phyloP scores from a whole-genome alignment of 2,113 vertebrate genomes.

The Malaclemys terrapin region DNA sequence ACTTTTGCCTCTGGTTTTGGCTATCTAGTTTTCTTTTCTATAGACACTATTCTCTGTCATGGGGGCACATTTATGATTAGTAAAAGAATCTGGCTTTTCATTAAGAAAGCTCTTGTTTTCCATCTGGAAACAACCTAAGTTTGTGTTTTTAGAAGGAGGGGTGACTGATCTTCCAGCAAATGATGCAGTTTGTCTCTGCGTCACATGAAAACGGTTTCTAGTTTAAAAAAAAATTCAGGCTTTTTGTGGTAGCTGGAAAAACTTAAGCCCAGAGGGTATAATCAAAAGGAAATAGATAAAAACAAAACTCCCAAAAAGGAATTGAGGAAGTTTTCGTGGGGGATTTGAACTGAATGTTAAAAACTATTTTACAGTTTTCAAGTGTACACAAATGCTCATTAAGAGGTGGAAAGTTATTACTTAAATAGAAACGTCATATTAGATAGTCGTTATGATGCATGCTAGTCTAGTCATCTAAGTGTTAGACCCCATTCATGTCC shows the following conservation, averaged over 20 bases:
- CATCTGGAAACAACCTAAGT: accelerated
- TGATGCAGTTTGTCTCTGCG: background rate
- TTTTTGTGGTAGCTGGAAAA: background rate
- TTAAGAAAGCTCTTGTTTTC: background rate
- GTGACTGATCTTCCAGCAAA: background rate
- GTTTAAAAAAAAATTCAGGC: background rate
- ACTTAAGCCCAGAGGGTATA: accelerated
- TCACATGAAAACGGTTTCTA: background rate
- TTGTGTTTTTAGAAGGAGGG: background rate
- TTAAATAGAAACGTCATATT: background rate
- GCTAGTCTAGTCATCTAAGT: background rate
- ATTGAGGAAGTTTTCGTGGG: background rate
- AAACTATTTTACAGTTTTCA: background rate
- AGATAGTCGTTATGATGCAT: background rate
- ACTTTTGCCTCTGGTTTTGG: background rate
- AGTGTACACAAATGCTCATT: accelerated
- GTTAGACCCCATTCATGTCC: conserved; percentile 45
- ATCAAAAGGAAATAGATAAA: background rate
- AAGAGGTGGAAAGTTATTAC: background rate
- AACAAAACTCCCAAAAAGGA: accelerated
- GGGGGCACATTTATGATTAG: background rate
- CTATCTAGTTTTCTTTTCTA: background rate
- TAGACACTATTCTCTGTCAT: background rate
- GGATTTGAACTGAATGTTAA: background rate
- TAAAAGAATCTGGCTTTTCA: background rate